These are phyloP conservation scores for Toxotes lorentzi DNA, from an alignment of 2,797 vertebrate species.

Conservation along the genomic window DNA sequence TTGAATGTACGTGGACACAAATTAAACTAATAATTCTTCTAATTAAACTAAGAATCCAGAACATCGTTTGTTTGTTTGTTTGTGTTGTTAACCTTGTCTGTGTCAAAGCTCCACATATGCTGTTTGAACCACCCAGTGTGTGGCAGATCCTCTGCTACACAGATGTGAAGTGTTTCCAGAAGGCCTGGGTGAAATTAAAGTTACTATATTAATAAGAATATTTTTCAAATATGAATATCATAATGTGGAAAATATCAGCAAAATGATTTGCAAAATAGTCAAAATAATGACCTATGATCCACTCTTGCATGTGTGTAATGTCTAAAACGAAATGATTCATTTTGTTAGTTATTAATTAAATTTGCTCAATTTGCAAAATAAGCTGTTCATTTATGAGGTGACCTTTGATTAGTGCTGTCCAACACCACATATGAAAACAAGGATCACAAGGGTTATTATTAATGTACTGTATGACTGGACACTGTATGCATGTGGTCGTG, in stretches of 20 bases:
- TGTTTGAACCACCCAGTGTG: conserved; percentile 13
- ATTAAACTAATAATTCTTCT: conserved; percentile 17
- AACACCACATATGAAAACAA: neutral
- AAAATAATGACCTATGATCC: neutral
- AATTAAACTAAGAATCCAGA: conserved; percentile 9
- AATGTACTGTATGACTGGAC: neutral
- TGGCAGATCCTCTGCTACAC: neutral
- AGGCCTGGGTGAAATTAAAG: neutral
- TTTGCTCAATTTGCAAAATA: neutral
- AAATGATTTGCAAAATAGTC: neutral
- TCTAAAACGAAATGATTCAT: neutral
- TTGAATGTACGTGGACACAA: neutral
- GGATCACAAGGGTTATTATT: neutral
- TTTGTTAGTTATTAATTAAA: neutral
- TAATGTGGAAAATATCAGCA: neutral
- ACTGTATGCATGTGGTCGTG: neutral
- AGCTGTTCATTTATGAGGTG: neutral
- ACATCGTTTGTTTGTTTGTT: conserved; percentile 29
- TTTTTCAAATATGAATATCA: neutral
- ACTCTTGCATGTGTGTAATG: neutral
- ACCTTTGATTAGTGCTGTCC: neutral
- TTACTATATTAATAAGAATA: neutral
- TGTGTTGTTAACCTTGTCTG: conserved; percentile 19
- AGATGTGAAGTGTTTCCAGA: conserved; percentile 2
- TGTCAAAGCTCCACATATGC: conserved; percentile 33